Evolutionary conservation across 2,113 vertebrate genomes (phyloP).

Genomic region (Amphilophus citrinellus): DNA sequence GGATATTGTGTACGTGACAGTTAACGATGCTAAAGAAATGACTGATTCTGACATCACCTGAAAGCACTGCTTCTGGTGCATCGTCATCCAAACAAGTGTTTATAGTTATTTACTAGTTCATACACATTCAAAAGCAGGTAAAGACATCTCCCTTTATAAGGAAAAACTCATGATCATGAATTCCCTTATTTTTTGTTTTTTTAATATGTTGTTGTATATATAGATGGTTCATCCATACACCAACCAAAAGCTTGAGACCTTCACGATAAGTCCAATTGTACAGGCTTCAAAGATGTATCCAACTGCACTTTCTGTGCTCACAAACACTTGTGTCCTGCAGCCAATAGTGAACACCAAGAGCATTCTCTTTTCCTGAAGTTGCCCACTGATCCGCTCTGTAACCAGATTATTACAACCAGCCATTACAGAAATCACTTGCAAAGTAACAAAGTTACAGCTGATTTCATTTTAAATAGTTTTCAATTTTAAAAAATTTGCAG

Average conservation of each 20-base stretch:
- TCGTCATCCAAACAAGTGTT: neutral
- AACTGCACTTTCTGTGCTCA: slow-evolving; percentile 86
- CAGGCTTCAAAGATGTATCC: slow-evolving; percentile 88
- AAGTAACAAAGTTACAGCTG: slow-evolving; percentile 87
- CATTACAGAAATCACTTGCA: slow-evolving; percentile 88
- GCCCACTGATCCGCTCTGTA: slow-evolving; percentile 81
- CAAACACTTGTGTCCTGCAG: slow-evolving; percentile 85
- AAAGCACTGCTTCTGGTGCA: neutral
- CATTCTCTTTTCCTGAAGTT: slow-evolving; percentile 83
- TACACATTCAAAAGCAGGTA: neutral
- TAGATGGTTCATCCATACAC: slow-evolving; percentile 92
- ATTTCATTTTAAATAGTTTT: slow-evolving; percentile 91
- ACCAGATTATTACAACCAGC: slow-evolving; percentile 91
- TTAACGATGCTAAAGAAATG: neutral
- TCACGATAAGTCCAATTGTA: slow-evolving; percentile 87
- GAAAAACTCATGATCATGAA: slow-evolving; percentile 50
- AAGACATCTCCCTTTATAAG: slow-evolving; percentile 15
- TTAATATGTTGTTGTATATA: slow-evolving; percentile 92
- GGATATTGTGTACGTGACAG: neutral
- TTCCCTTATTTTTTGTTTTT: slow-evolving; percentile 78
- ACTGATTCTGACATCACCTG: neutral
- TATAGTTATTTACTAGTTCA: neutral
- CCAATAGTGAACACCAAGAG: slow-evolving; percentile 88
- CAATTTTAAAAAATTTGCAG: slow-evolving; percentile 93
- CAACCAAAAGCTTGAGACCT: slow-evolving; percentile 90